Evolutionary conservation across 1,140 invertebrate genomes (phyloP), one percentile per base, ranked within the genome.

Genomic region (Penaeus chinensis): DNA sequence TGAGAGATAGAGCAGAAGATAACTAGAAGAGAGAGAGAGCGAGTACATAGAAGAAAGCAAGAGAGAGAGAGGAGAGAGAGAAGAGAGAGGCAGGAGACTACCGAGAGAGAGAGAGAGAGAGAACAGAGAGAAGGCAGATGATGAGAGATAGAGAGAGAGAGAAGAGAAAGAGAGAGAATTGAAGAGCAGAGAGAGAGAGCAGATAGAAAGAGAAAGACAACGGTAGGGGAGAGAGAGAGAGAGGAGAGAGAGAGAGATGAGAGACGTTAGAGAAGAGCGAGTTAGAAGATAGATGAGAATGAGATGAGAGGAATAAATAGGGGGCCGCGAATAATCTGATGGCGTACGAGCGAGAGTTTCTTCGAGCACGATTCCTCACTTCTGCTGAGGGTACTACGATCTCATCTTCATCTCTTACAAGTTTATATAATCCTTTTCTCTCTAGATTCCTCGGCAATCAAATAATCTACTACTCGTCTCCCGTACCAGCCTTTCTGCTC

Each of bases 11-110:
- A 65, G 63, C 16, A n/a, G n/a, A n/a, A 65, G 63, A 65, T 16
- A 65, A n/a, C 16, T 16, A 65, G 63, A n/a, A 65, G 63, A 65
- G 63, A 65, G 63, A 65, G 63, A 65, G 63, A 65, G 63, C 16
- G 63, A 65, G 63, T n/a, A n/a, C n/a, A n/a, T n/a, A n/a, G n/a
- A n/a, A n/a, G n/a, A n/a, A n/a, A n/a, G n/a, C n/a, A n/a, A n/a
- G 63, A 66, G 63, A 66, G 63, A 66, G 63, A 66, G n/a, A n/a
- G n/a, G 63, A 66, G 63, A 66, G 63, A 66, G 63, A 66, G 63
- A 66, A n/a, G n/a, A n/a, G n/a, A n/a, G n/a, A n/a, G 3, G 63
- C 1, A 3, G 3, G 63, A 66, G 63, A 66, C 16, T 18, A n/a
- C 16, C 16, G n/a, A n/a, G n/a, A n/a, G 3, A n/a, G n/a, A n/a